Base-by-base conservation (phyloP, 37 sponge, comb jelly and placozoan species). In the Cladorhizidae sp. region DNA sequence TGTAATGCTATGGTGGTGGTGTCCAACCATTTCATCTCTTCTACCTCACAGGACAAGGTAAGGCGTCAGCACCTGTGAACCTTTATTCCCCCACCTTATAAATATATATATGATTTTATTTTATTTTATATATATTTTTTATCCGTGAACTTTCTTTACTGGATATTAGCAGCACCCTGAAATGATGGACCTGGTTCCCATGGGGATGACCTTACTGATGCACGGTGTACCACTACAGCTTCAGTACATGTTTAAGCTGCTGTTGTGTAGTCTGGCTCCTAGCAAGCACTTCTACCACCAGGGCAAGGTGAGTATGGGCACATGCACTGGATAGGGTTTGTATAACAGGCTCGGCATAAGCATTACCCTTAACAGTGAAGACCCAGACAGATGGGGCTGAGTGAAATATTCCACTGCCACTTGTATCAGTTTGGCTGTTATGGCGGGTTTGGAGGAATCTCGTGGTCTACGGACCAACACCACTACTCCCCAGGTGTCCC, bases 1-100 rank as follows among this genome's bases (percentile, higher is more conserved):
- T 91, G 87, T 72, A 78, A 83, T 80, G 78, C 81, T 31, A 59
- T 91, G 43, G 22, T 50, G 68, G 83, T 91, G 0, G 75, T 91
- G 15, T 83, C 67, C 55, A 91, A 91, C 75, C 83, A 79, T 75
- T 79, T 63, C 71, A 36, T 78, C 32, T 83, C 83, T 36, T 52
- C 67, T 3, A 45, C 54, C 49, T 14, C 12, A 41, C n/a, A 69
- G 22, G 74, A 70, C 38, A 22, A 31, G 63, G 56, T 40, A 22
- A 11, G 3, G 5, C 3, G 68, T 5, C 6, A 38, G 68, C 39
- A 9, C 49, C 49, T 12, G 49, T 45, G 9, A 9, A 45, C 49
- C 49, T 45, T 12, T 9, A 5, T 45, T 9, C 9, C n/a, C n/a
- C n/a, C n/a, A n/a, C n/a, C 5, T 45, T 45, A 45, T 45, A 45